Evolutionary conservation across 2,888 invertebrate genomes (phyloP).

Genomic region (Tethea ocularis): DNA sequence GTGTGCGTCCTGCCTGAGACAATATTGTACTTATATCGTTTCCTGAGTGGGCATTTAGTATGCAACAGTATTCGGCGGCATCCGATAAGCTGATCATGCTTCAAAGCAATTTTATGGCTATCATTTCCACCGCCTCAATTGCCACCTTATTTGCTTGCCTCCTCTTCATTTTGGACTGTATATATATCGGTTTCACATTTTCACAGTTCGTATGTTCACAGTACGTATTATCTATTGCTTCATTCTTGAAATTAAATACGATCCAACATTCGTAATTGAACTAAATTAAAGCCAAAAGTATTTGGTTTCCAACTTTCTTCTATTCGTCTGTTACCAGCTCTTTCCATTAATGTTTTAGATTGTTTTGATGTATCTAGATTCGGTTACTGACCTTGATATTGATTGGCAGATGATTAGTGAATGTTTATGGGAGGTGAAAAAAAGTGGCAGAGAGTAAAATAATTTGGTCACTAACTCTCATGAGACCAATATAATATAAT

Average conservation of each 20-base stretch:
- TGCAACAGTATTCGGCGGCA: slow-evolving; percentile 41
- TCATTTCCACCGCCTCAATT: background rate
- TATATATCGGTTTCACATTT: background rate
- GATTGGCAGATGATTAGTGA: background rate
- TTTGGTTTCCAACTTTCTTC: background rate
- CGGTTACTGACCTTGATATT: background rate
- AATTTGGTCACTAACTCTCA: background rate
- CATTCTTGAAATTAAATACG: no score
- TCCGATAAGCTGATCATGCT: slow-evolving; percentile 38
- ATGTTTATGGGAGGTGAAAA: background rate
- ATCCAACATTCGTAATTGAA: no score
- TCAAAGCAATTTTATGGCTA: slow-evolving; percentile 17
- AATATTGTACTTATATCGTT: slow-evolving; percentile 20
- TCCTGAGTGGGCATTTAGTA: slow-evolving; percentile 54
- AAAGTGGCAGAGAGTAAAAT: background rate
- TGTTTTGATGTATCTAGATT: background rate
- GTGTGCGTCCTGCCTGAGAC: slow-evolving; percentile 7
- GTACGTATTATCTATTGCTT: background rate
- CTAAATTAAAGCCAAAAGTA: background rate
- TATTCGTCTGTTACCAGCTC: background rate
- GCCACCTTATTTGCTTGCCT: background rate
- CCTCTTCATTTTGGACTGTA: background rate
- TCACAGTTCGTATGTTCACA: background rate
- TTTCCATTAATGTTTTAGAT: background rate
- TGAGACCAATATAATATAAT: background rate